phyloP scores from a whole-genome alignment of 2,888 invertebrate species.

The Nomada ferruginata region DNA sequence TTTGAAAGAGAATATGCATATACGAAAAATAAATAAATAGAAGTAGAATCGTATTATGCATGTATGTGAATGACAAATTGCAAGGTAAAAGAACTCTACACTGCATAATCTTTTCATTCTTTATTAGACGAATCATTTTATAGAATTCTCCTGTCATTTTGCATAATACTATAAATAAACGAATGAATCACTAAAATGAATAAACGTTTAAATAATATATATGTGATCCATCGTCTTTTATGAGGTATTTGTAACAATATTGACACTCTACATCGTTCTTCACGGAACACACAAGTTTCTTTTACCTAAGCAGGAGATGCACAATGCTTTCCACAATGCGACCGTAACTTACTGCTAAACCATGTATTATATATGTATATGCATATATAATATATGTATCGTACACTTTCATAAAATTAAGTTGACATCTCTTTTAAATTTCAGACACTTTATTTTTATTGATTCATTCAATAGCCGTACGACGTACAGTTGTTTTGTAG shows the following conservation, averaged over 20 bases:
- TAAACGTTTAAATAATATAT: slow-evolving; percentile 68
- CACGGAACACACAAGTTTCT: slow-evolving; percentile 64
- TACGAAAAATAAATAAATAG: not conserved
- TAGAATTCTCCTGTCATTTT: slow-evolving; percentile 78
- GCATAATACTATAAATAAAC: slow-evolving; percentile 76
- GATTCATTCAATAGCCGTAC: slow-evolving; percentile 74
- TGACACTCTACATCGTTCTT: slow-evolving; percentile 75
- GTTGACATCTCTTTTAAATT: slow-evolving; percentile 44
- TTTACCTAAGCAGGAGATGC: slow-evolving; percentile 53
- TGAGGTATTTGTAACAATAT: slow-evolving; percentile 75
- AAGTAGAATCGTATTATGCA: not conserved
- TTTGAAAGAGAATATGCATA: not conserved
- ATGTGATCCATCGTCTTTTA: slow-evolving; percentile 70
- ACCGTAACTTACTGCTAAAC: slow-evolving; percentile 68
- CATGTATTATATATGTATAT: slow-evolving; percentile 32
- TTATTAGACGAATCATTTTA: slow-evolving; percentile 76
- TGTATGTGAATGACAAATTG: not conserved
- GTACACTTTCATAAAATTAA: slow-evolving; percentile 48
- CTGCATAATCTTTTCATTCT: slow-evolving; percentile 66
- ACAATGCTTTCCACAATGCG: slow-evolving; percentile 48
- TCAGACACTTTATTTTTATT: slow-evolving; percentile 64
- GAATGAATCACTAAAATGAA: slow-evolving; percentile 69
- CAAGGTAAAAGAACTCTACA: slow-evolving; percentile 37
- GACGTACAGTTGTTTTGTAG: slow-evolving; percentile 75
- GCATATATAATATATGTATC: slow-evolving; percentile 11